A percentile compares a stretch with the other conserved stretches of the same genome.
Evolutionary conservation across 2,797 vertebrate genomes (phyloP).

Genomic region (Peromyscus nudipes): DNA sequence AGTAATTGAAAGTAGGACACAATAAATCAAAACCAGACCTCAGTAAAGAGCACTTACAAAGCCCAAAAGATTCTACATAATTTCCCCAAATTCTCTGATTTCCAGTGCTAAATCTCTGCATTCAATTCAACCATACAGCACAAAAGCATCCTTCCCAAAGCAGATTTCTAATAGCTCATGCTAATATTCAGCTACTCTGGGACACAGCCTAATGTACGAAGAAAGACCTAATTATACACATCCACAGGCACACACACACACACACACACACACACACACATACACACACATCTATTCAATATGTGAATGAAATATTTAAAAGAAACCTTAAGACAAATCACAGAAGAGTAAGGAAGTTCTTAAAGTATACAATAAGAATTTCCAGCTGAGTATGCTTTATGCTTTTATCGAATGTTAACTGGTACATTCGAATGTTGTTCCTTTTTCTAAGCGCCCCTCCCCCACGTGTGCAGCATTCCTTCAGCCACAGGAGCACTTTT

Average conservation of each 20-base stretch:
- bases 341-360: neutral
- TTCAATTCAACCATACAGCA: conserved; percentile 44
- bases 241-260: no score
- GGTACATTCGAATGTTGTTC: conserved; percentile 35
- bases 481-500: conserved; percentile 7
- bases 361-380: neutral
- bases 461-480: neutral
- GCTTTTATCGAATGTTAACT: neutral
- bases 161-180: conserved; percentile 54
- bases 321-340: conserved; percentile 33
- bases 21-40: conserved; percentile 14
- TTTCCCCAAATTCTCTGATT: neutral
- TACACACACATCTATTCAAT: neutral
- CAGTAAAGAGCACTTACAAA: neutral
- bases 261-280: no score
- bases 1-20: neutral
- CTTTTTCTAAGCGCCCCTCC: conserved; percentile 11
- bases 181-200: neutral
- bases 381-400: conserved; percentile 13
- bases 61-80: neutral
- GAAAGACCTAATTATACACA: neutral
- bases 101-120: neutral
- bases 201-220: neutral
- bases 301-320: neutral
- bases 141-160: conserved; percentile 56